Evolutionary conservation across 2,797 vertebrate species (phyloP), one percentile per base, ranked within the genome.

Genomic region (Sandelia bainsii): DNA sequence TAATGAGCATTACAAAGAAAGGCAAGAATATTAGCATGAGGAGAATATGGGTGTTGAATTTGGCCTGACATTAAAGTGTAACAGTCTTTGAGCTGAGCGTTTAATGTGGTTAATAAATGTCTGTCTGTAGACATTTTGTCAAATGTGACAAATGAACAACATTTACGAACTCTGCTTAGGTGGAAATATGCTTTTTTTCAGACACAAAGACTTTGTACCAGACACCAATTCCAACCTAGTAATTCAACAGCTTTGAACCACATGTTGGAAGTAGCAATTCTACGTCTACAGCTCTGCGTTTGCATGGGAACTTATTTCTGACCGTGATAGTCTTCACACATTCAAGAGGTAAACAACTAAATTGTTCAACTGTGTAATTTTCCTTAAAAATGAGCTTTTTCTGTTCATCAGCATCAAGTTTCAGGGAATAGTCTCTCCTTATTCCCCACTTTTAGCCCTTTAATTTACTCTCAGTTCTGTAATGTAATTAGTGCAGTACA

Each of bases 41-140:
- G 56, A 65, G 65, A 81, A 68, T 0, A 16, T 56, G 46, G 65
- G 34, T 69, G 82, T 58, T 77, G 50, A 52, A 81, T 76, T 66
- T 69, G 62, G 79, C 61, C 4, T 14, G 25, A 62, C 76, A 81
- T 83, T 59, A 85, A 83, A 80, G 74, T 29, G 5, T 22, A 25
- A 4, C 6, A 34, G 17, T 25, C 50, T 75, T 77, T 64, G 39
- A 81, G 69, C 46, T 22, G 4, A 52, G 70, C 50, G 27, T 81
- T 84, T 84, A 77, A 83, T 83, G 84, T 76, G 75, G 71, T 71
- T 75, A 75, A 70, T 82, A 78, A 77, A 85, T 67, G 62, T 77
- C 68, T 75, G 67, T 73, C 78, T 77, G 77, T 46, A 62, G 74
- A 65, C 66, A 20, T 71, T 86, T 83, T 51, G 59, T 85, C 48